Evolutionary conservation across 2,888 invertebrate species (phyloP), one percentile per base, ranked within the genome.

Genomic region (Entomobrya proxima): DNA sequence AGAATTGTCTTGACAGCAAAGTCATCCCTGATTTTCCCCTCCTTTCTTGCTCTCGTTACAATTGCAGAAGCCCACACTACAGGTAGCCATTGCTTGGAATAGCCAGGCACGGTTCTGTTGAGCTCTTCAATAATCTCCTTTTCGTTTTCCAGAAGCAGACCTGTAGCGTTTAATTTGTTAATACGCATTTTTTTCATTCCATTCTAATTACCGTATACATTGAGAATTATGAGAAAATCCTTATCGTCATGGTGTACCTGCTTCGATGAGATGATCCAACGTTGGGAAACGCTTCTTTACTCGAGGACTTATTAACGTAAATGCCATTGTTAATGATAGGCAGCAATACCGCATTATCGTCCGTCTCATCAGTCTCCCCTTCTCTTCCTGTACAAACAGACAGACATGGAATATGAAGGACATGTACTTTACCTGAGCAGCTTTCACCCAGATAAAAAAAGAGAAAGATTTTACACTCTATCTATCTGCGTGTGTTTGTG

Each of bases 41-140:
- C 97, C 91, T 96, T 97, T n/a, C 97, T 93, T 3, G 97, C 97
- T 88, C 97, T 93, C 0, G 97, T 97, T 86, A 97, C 95, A 90
- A 97, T 97, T 92, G 96, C 96, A 0, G 96, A 95, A 0, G 97
- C 97, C 97, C 97, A 97, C 13, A 97, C 96, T 88, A 97, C 96
- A 9, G 97, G 97, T 90, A 97, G 90, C 97, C 97, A 97, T 92
- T 97, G 97, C 91, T 97, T 97, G 13, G 96, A 95, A 84, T 96
- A 96, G 85, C 96, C 95, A 0, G 96, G 96, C 91, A 96, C 96
- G 91, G 96, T 96, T 61, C 93, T 75, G 40, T 87, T 87, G 30
- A 87, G 44, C 11, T 83, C 87, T 30, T 87, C 80, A 87, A 97
- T 94, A 88, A 97, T 96, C 52, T 93, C 92, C 90, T 95, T 94